Percentiles rank a stretch among this genome's conserved stretches.
Conservation (phyloP, 1,140 invertebrate genomes). For the Lysiphlebus fabarum region DNA sequence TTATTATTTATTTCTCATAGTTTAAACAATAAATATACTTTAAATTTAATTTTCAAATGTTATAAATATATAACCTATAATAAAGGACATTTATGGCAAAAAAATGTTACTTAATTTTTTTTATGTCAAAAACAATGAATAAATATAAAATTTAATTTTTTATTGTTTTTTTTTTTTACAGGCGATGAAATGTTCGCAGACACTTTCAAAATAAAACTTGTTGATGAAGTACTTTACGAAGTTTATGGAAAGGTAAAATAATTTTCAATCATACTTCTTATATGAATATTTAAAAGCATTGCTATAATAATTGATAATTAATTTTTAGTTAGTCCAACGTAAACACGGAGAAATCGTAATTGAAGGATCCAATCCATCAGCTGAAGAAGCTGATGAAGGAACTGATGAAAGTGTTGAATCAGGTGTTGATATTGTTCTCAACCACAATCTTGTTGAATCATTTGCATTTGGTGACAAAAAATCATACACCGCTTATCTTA, state of each 20-base stretch:
- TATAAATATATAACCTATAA: too few relatives aligned
- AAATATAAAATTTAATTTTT: not conserved
- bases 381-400: conserved; percentile 85
- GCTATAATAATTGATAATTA: too few relatives aligned
- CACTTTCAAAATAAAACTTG: conserved; percentile 89
- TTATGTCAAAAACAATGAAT: too few relatives aligned
- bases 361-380: conserved; percentile 88
- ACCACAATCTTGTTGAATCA: conserved; percentile 85
- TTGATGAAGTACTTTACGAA: conserved; percentile 93
- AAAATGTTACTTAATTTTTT: too few relatives aligned
- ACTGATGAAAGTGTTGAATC: conserved; percentile 70
- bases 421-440: conserved; percentile 91
- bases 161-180: conserved; percentile 52
- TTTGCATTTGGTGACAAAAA: conserved; percentile 85
- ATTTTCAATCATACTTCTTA: not conserved
- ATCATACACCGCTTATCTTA: conserved; percentile 87
- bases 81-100: too few relatives aligned
- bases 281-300: too few relatives aligned
- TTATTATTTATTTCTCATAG: not conserved
- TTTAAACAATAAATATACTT: conserved; percentile 6
- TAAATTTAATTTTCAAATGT: not conserved
- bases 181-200: conserved; percentile 98
- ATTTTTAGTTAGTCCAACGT: conserved; percentile 65
- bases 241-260: conserved; percentile 79
- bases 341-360: conserved; percentile 76